Base-by-base conservation (phyloP, 2,888 invertebrate genomes). In the Heteromyza rotundicornis region DNA sequence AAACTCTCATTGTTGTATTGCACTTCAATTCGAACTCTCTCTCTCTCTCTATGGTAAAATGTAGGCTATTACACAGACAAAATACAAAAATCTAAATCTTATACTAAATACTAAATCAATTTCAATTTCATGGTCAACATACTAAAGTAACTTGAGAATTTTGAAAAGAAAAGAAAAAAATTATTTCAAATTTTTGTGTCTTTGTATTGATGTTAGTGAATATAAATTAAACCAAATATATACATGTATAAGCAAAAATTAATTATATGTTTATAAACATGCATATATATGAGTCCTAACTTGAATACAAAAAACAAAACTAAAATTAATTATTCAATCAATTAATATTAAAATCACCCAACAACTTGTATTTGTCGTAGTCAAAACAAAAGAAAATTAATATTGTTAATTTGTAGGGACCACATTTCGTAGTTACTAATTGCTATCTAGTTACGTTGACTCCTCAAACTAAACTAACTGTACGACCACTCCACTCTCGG, bases 321-420 rank as follows among this genome's bases (percentile, higher is more conserved):
- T 40, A 10, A 3, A 40, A n/a, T n/a, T 7, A 40, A 10, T 40
- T 40, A 40, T n/a, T 3, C 5, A 40, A 14, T 40, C 10, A 10
- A 40, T n/a, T 10, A 40, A n/a, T 40, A 10, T 40, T 40, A 3
- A 7, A 40, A 40, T n/a, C n/a, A n/a, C 3, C 2, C 40, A 3
- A 40, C 10, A 40, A n/a, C 14, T 40, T 40, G 14, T n/a, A n/a
- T n/a, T 40, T n/a, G 16, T 14, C 40, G 14, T 10, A n/a, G 16
- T 40, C 40, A n/a, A 3, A 40, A 40, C 8, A 40, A 40, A 40
- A 40, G 14, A 40, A n/a, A 7, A 10, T 2, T 40, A 3, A n/a
- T 40, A n/a, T 40, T 40, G 40, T 40, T 40, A 40, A 40, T 40
- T 40, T 40, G 10, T 40, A 40, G 40, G 40, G 40, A 40, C 40